Evolutionary conservation across 2,113 vertebrate species (phyloP), one percentile per base, ranked within the genome.

Genomic region (Tupaia chinensis): DNA sequence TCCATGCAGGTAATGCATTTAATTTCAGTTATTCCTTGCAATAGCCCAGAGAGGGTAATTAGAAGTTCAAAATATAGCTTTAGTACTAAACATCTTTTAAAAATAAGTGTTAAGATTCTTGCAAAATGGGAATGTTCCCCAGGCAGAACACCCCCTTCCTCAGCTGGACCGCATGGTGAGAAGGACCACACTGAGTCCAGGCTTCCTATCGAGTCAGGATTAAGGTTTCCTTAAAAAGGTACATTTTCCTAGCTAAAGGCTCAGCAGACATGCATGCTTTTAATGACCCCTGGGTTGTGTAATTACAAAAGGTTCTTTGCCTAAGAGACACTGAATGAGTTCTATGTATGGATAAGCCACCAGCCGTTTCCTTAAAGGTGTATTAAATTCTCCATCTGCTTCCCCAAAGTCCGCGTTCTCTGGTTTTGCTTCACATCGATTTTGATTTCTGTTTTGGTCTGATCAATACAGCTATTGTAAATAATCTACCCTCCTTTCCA

Each of bases 391-490:
- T 34, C 9, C 10, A 7, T 58, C 54, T 14, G 11, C 32, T 29
- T 53, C 69, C 27, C 58, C 34, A 7, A 69, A 74, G 72, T n/a
- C 2, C 8, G 10, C 69, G 34, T 34, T 53, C 89, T 93, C 44
- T 25, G 25, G 29, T 60, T 76, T 34, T 44, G 27, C 29, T 94
- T 87, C 56, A 29, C 4, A 29, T 53, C 65, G 70, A 15, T 76
- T 92, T 92, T 70, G 73, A 90, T 78, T 92, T 77, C 65, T 70
- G 58, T 80, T 92, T 77, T 68, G 74, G 58, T 80, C 70, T 92
- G 80, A 84, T 89, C 81, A 82, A 87, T 70, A 85, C 23, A 85
- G 60, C 54, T 87, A 74, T 19, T 79, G 66, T 53, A 70, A 77
- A 44, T 12, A 54, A 91, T 23, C 79, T 29, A 25, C n/a, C 72